These are phyloP conservation scores for Ceuthmochares aereus DNA, from an alignment of 2,113 vertebrate genomes.

Conservation along the genomic window DNA sequence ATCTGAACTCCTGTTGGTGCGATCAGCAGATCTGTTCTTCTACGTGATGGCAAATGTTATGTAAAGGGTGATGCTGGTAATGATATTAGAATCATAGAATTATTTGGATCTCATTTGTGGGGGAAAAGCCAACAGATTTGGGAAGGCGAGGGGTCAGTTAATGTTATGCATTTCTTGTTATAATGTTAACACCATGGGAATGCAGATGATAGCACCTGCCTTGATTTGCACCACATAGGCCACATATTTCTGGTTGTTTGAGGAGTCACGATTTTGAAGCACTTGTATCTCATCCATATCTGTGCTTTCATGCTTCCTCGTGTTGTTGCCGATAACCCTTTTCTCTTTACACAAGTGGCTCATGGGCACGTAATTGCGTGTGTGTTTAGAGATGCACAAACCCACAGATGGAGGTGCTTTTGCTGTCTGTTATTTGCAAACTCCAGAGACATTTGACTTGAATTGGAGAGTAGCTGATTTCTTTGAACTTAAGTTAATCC, in stretches of 20 bases:
- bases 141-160: rapidly evolving
- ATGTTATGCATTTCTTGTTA: neutral
- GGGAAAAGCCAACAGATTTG: neutral
- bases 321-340: neutral
- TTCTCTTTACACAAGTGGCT: neutral
- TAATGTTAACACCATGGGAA: rapidly evolving
- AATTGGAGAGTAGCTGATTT: neutral
- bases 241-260: neutral
- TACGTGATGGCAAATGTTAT: rapidly evolving
- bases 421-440: neutral
- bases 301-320: rapidly evolving
- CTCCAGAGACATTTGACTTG: neutral
- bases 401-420: too few relatives aligned
- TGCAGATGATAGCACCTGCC: neutral
- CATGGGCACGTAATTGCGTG: rapidly evolving
- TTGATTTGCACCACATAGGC: rapidly evolving
- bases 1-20: rapidly evolving
- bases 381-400: rapidly evolving
- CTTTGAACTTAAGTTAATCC: neutral
- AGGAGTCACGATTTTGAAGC: neutral
- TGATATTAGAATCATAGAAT: too few relatives aligned
- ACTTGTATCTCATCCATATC: rapidly evolving
- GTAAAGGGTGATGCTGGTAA: neutral
- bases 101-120: neutral
- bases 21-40: neutral